Base-by-base conservation (phyloP, 2,113 vertebrate genomes). In the Solenodon paradoxus region DNA sequence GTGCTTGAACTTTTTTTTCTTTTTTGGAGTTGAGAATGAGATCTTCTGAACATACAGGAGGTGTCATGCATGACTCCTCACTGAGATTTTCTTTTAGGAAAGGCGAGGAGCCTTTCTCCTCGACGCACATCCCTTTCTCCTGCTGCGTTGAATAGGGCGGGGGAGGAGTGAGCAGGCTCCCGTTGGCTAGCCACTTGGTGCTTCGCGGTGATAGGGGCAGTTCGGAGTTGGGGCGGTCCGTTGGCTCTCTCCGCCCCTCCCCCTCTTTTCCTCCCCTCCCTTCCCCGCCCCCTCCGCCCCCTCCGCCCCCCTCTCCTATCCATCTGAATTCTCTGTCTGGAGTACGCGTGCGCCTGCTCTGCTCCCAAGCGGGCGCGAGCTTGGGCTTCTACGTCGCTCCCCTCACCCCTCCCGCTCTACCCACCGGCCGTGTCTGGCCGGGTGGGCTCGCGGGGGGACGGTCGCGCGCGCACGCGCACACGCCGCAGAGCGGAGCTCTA, bases 331-430 rank as follows among this genome's bases (percentile, higher is more conserved):
- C 96, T 59, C 53, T 13, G 82, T 78, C 92, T 89, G 83, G 86
- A 95, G 93, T 96, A 97, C 91, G 92, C 95, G 61, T 97, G 96
- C 96, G 93, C 95, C 32, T 47, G n/a, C 57, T 83, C 82, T 75
- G 93, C 45, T 96, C 78, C 69, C 8, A 3, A 59, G 45, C 30
- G 49, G 86, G 95, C 83, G 92, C 89, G 95, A 96, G 95, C 96
- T 89, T 47, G 88, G 49, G 96, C 78, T 95, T 88, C 15, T 68
- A 88, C 61, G 63, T 82, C 3, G 32, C 45, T 86, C 80, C 64
- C 77, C 45, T 79, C 82, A 88, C 92, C 93, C 91, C 95, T 85
- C 96, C 88, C 9, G 82, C 95, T 96, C 89, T 82, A 85, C 93
- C 87, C 75, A 86, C 64, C 42, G 12, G 93, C 49, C 3, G 22